Base-by-base conservation (phyloP, 2,797 vertebrate genomes). In the Anas bahamensis region DNA sequence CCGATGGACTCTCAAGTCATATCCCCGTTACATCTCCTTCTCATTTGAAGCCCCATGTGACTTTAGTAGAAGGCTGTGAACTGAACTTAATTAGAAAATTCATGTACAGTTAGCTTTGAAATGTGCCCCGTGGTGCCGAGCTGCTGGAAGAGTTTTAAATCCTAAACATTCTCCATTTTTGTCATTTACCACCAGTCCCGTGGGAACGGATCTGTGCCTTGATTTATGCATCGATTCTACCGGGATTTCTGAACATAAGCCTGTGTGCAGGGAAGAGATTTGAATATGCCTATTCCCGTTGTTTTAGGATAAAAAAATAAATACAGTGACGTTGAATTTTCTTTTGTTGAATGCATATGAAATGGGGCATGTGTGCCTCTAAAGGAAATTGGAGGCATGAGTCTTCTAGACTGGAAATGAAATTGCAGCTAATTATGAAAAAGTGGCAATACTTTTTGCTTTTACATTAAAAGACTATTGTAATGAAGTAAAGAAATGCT, bases 181-280 rank as follows among this genome's bases (percentile, higher is more conserved):
- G 56, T 31, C 37, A 65, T 87, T 94, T 74, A 75, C 74, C 68
- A 19, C 69, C 24, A 46, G 31, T 92, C 83, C 91, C 50, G n/a
- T 80, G 92, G 72, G 92, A 94, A 83, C 31, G 17, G 75, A 76
- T 73, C 83, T 83, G 87, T 66, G 73, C 80, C 41, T 94, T 92
- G 83, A 81, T 86, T 94, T 94, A 88, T 92, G 68, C 56, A 66
- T 94, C 92, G 86, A 88, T 96, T 97, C 73, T 94, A 75, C 69
- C 86, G 92, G 92, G 56, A 17, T 12, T 88, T 89, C 41, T 4
- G 18, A 83, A 31, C 17, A 17, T 61, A 83, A 94, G 72, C 77
- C 70, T 82, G 17, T 72, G 74, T 61, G 28, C 9, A 46, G 55
- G 66, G 78, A 94, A 83, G 86, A 96, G 89, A 94, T 93, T 46